Percentiles rank a stretch among this genome's conserved stretches.
Conservation (phyloP, 2,113 vertebrate genomes). For the Hippocampus abdominalis region DNA sequence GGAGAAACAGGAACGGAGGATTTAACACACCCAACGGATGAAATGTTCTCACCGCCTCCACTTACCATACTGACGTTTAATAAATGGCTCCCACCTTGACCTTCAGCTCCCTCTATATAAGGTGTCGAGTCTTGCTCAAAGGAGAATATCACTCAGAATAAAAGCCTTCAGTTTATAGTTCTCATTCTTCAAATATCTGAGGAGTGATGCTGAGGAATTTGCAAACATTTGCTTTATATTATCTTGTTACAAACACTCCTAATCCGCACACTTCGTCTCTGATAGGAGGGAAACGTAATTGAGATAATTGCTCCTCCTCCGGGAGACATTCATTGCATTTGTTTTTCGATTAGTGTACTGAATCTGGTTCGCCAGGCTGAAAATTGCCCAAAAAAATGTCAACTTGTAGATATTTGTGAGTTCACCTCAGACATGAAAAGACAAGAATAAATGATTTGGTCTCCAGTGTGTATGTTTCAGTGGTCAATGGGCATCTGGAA, state of each 20-base stretch:
- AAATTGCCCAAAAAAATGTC: conserved; percentile 23
- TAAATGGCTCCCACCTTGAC: conserved; percentile 44
- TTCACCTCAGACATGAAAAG: conserved; percentile 26
- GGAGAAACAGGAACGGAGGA: conserved; percentile 22
- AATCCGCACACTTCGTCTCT: conserved; percentile 44
- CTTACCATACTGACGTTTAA: conserved; percentile 31
- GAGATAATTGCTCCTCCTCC: conserved; percentile 43
- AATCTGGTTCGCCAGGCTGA: conserved; percentile 13
- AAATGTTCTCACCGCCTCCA: conserved; percentile 41
- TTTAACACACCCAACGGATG: conserved; percentile 36
- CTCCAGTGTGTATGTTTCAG: conserved; percentile 28
- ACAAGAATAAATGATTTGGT: conserved; percentile 8
- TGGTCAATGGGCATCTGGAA: conserved; percentile 35
- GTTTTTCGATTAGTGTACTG: conserved; percentile 32
- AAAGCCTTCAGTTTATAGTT: conserved; percentile 28
- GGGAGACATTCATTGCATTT: conserved; percentile 22
- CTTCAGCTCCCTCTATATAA: conserved; percentile 41
- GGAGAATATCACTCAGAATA: conserved; percentile 34
- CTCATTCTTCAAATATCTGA: conserved; percentile 47
- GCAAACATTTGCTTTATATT: conserved; percentile 59
- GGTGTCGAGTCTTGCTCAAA: conserved; percentile 45
- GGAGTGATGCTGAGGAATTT: conserved; percentile 50
- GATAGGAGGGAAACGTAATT: conserved; percentile 44
- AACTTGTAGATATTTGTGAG: conserved; percentile 29
- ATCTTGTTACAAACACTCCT: conserved; percentile 53